Base-by-base conservation (phyloP, 1,140 invertebrate species). In the Drosophila tropicalis region DNA sequence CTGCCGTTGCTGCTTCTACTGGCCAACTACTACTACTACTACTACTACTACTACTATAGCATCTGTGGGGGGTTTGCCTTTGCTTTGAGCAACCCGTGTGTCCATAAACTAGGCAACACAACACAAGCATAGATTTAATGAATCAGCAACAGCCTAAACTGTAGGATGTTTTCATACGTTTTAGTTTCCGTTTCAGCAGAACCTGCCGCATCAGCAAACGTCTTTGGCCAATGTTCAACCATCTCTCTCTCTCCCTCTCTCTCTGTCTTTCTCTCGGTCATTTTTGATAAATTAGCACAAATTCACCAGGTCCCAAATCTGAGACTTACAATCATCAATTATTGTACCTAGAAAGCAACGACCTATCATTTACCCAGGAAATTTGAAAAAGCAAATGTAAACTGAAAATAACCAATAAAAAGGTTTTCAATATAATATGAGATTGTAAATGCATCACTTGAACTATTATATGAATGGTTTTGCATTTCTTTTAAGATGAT, bases 251-350 rank as follows among this genome's bases (percentile, higher is more conserved):
- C 36, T 39, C 12, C 4, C 10, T 13, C 10, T 39, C 12, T 39
- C 12, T 39, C 36, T 39, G 3, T 79, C 65, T 22, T 12, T 56
- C 41, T 73, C 75, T 65, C 70, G 70, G 55, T 76, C 72, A 80
- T 82, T 83, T 87, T 80, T 89, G 84, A 87, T 87, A 87, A 87
- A 89, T 87, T 89, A 80, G 76, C 83, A 84, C 64, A 78, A 78
- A 72, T 63, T 67, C 54, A 40, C 54, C 41, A 63, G 66, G 67
- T 70, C 58, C 55, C 66, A 76, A 76, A 76, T 76, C 60, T 60
- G 34, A 70, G 60, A 55, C 72, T 55, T 64, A 63, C 62, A 70
- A 54, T 29, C 44, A 22, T 12, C 7, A 60, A 64, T 64, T 36
- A n/a, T 29, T 39, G 12, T 39, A 39, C 3, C 19, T 36, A 1